Base-by-base conservation (phyloP, 2,888 invertebrate genomes). In the Drosophila longiperda region DNA sequence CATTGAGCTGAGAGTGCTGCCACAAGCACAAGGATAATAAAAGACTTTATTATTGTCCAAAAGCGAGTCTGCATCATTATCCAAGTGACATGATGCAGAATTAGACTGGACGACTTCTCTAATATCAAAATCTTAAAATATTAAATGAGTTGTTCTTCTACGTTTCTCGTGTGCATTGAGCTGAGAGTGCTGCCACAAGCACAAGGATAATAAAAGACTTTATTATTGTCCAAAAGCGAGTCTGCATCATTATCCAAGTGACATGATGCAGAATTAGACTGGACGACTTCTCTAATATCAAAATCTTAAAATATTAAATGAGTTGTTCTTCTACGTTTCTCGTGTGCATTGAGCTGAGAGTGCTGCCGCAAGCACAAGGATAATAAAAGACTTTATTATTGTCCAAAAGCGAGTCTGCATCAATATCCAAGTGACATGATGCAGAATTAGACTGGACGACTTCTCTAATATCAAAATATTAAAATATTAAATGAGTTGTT, bases 161-260 rank as follows among this genome's bases (percentile, higher is more conserved):
- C 91, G 90, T 91, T 91, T 91, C 91, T 90, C 91, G 66, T 90
- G 91, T 91, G 78, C 80, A 80, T 78, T 78, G 78, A 80, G 70
- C 68, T 59, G 61, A 3, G 20, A n/a, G 9, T 1, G 20, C 7
- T 71, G 49, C 72, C 72, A 78, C 75, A 84, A 83, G 84, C 80
- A 90, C 91, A 90, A 92, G 92, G 92, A 92, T 92, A 91, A 90
- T 91, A 91, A 82, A 90, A 89, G 90, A 73, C 34, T 29, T 63
- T 90, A 9, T 1, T 92, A 34, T 92, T 42, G 92, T 91, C 91
- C 91, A 81, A 82, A 91, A 92, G 91, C 91, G 91, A 92, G 82
- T 73, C 91, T 86, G 78, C 74, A 68, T 59, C 83, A 89, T 70
- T 88, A 84, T 77, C 63, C 68, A 2, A 70, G 52, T 62, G 73